Evolutionary conservation across 64 coral and sea anemone species (phyloP), one percentile per base, ranked within the genome.

Genomic region (Dendrophyllia cribrosa): DNA sequence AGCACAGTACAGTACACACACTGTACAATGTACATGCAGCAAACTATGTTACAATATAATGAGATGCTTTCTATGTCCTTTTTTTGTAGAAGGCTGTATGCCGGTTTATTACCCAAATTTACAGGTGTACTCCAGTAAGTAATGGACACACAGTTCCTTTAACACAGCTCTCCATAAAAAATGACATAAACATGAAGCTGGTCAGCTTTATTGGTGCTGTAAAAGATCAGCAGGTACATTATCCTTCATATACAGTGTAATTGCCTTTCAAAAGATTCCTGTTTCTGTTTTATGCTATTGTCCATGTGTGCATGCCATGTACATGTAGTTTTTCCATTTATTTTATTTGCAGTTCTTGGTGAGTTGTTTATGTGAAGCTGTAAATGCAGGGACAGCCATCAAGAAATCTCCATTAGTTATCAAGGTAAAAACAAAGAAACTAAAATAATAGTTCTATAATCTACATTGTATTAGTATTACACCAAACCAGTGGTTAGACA

Each of bases 331-430:
- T 34, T 34, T 34, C 34, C 2, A 34, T 34, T 34, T 34, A 34
- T 64, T 64, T 19, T 13, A 14, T 53, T 61, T 61, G 11, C 44
- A 84, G 80, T 84, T 67, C 80, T 67, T 84, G 45, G 63, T 84
- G 45, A 51, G 19, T 3, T 84, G 80, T 67, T 84, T 84, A 51
- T 84, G 2, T 51, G 80, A 67, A 61, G 80, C 62, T 49, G 43
- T 84, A 4, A 67, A 22, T 63, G 62, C 8, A 11, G 80, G 67
- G 11, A 67, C 45, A 23, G 63, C 7, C 20, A 84, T 16, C 62
- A 68, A 44, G 45, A 84, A 68, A 21, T 20, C 9, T 67, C 3
- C 59, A 65, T 8, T 24, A 10, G 2, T 6, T 13, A 7, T 68
- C 43, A 84, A 51, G 80, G 80, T 84, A 84, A 49, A 5, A 11